Evolutionary conservation across 2,113 vertebrate genomes (phyloP).

Genomic region (Vidua chalybeata): DNA sequence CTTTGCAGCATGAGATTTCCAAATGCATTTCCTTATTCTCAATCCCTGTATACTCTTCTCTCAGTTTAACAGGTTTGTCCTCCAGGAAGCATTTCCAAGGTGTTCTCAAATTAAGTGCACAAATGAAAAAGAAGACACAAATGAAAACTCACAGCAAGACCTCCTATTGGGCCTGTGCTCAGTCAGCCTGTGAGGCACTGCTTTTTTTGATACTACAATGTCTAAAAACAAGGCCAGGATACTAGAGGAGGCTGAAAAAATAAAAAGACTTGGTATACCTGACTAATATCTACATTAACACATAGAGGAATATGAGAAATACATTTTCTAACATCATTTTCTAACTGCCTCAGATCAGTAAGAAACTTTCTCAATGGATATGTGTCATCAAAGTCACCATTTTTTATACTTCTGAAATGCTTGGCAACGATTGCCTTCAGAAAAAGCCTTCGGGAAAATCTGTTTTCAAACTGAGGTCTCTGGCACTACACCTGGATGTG

Average conservation of each 20-base stretch:
- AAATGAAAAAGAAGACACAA: neutral
- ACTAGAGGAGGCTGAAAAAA: neutral
- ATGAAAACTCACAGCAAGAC: neutral
- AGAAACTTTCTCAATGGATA: neutral
- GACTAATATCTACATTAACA: neutral
- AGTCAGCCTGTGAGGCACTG: neutral
- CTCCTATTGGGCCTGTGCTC: rapidly evolving
- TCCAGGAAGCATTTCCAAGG: neutral
- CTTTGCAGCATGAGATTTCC: neutral
- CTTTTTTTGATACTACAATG: neutral
- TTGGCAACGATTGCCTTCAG: neutral
- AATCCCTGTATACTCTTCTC: neutral
- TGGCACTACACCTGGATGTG: neutral
- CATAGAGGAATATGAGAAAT: neutral
- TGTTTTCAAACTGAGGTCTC: neutral
- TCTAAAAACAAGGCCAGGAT: neutral
- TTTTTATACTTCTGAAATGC: neutral
- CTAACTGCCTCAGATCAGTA: neutral
- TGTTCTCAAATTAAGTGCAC: neutral
- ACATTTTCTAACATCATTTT: neutral
- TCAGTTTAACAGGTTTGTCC: neutral
- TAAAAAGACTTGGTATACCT: neutral
- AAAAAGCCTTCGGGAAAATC: neutral
- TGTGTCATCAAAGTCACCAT: neutral
- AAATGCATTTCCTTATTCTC: neutral